These are phyloP conservation scores for Dryoscopus gambensis DNA, from an alignment of 2,113 vertebrate species.

Conservation along the genomic window DNA sequence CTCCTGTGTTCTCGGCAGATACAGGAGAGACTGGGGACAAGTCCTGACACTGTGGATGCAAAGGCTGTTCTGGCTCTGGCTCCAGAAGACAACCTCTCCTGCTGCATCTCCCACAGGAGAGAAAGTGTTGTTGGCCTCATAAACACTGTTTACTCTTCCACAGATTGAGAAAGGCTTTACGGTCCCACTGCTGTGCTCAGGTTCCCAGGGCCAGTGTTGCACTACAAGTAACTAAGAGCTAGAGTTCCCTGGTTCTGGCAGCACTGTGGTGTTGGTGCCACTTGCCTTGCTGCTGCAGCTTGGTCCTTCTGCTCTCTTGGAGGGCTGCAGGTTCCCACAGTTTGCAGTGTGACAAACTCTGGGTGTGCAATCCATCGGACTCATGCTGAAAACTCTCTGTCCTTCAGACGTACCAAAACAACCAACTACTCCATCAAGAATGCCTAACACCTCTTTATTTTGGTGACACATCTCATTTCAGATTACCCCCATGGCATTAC, in stretches of 20 bases:
- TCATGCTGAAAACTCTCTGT: background rate
- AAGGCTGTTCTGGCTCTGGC: background rate
- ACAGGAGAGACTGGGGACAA: background rate
- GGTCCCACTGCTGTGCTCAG: background rate
- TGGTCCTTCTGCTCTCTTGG: background rate
- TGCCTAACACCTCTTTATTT: background rate
- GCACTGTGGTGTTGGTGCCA: background rate
- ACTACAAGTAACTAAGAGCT: background rate
- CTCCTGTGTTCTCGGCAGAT: background rate
- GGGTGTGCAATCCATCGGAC: background rate
- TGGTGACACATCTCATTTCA: conserved; percentile 58
- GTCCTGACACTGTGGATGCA: background rate
- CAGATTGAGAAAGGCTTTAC: background rate
- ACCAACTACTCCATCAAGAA: background rate
- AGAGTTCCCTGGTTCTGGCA: background rate
- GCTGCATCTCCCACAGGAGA: background rate
- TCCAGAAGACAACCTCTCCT: background rate
- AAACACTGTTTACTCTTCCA: background rate
- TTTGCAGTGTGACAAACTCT: background rate
- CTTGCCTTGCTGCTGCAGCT: background rate
- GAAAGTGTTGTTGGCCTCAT: background rate
- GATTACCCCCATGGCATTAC: conserved; percentile 97
- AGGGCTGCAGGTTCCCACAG: background rate
- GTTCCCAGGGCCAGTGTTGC: background rate
- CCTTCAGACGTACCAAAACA: background rate